phyloP scores from a whole-genome alignment of 1,140 invertebrate genomes.

The Drosophila eugracilis region DNA sequence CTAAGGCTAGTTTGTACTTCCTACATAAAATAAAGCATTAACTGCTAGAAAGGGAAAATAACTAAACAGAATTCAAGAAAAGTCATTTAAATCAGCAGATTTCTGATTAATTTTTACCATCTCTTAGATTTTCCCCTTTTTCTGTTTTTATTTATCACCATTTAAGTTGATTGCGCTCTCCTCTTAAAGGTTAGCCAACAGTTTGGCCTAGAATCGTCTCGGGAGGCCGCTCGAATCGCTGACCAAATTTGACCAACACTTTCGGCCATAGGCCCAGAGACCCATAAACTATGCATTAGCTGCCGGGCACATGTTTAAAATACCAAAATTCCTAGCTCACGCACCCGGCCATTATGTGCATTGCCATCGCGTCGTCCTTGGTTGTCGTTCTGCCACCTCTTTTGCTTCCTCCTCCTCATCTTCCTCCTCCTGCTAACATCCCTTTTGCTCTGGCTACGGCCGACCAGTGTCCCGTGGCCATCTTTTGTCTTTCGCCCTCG shows the following conservation, averaged over 20 bases:
- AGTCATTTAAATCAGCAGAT: background rate
- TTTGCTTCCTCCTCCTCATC: background rate
- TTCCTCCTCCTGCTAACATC: background rate
- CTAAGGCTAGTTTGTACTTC: background rate
- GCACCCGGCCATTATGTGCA: conserved; percentile 56
- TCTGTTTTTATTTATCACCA: background rate
- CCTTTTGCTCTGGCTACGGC: no score
- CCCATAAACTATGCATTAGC: conserved; percentile 81
- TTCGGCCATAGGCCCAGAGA: conserved; percentile 53
- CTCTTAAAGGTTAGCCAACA: conserved; percentile 3
- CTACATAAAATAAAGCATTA: no score
- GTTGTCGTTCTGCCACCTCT: background rate
- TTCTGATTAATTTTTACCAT: background rate
- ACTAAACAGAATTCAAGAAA: no score
- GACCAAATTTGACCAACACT: conserved; percentile 69
- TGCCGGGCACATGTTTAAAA: conserved; percentile 72
- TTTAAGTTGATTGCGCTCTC: conserved; percentile 7
- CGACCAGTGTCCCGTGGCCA: conserved; percentile 11
- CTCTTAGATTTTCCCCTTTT: background rate
- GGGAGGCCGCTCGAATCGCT: conserved; percentile 27
- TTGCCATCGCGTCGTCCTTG: conserved; percentile 20
- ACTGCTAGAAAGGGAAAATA: no score
- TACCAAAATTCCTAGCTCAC: conserved; percentile 74
- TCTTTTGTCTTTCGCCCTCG: conserved; percentile 62
- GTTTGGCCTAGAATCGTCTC: conserved; percentile 7